Evolutionary conservation across 2,888 invertebrate species (phyloP), one percentile per base, ranked within the genome.

Genomic region (Nomada fucata): DNA sequence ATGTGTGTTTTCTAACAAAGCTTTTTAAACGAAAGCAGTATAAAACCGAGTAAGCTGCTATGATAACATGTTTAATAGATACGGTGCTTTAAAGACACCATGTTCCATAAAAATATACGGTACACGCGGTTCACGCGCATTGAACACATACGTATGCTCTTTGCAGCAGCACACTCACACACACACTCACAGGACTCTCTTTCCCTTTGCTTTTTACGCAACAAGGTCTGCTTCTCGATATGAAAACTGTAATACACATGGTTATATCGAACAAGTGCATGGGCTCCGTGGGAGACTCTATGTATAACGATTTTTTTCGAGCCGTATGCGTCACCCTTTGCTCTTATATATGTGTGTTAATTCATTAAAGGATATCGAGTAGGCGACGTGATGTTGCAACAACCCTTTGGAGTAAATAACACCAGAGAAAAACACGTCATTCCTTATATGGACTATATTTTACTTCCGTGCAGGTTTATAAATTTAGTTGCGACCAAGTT

Each of bases 261-360:
- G 47, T 77, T 71, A 69, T 77, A 69, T 59, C 26, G 23, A 42
- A 69, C 61, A 61, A 36, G 23, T 42, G 55, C 61, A 67, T 44
- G 64, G 50, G 47, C 64, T 74, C 57, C 59, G 71, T 78, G 72
- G 69, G 64, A 83, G 69, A 83, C 53, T 59, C 74, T 63, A 74
- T 75, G 74, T n/a, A 78, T 83, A 83, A 83, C 82, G 82, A 82
- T 83, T 83, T 83, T 70, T 71, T 83, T 83, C 69, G 68, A 65
- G 57, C 67, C 44, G 61, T 59, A 57, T 64, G 67, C 81, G 53
- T 71, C 67, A 71, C n/a, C 50, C 20, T 53, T 53, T 61, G 44
- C 50, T 26, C 10, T 36, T 50, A 47, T 36, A 36, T 63, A 36
- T 29, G n/a, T 61, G 50, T 67, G 71, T 83, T 75, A 82, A 83